Conservation (phyloP, 2,113 vertebrate genomes). For the Gasterosteus nipponicus region DNA sequence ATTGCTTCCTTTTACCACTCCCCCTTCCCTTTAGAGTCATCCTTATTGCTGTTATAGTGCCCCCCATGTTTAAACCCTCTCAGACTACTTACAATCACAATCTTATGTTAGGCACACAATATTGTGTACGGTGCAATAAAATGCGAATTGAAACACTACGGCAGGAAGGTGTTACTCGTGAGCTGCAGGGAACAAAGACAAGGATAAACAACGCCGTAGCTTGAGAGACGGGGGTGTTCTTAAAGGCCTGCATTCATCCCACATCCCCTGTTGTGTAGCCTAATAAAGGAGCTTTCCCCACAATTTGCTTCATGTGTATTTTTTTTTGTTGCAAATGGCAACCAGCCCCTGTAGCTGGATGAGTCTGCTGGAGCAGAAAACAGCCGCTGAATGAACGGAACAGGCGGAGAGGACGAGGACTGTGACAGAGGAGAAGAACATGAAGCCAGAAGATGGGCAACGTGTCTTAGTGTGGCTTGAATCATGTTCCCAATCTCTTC, state of each 20-base stretch:
- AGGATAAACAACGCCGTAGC: slow-evolving; percentile 40
- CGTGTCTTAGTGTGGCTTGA: neutral
- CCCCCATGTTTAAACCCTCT: slow-evolving; percentile 51
- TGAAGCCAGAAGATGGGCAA: neutral
- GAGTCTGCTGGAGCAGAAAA: slow-evolving; percentile 60
- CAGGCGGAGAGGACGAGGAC: slow-evolving; percentile 37
- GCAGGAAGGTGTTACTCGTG: slow-evolving; percentile 49
- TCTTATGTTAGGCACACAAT: slow-evolving; percentile 20
- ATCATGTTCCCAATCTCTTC: neutral
- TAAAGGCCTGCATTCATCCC: slow-evolving; percentile 37
- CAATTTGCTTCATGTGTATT: slow-evolving; percentile 63
- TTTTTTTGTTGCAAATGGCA: slow-evolving; percentile 55
- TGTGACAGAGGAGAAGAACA: neutral
- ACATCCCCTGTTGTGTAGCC: slow-evolving; percentile 25
- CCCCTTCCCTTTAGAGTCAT: neutral
- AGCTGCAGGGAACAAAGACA: slow-evolving; percentile 38
- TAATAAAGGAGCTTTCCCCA: slow-evolving; percentile 56
- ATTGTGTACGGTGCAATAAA: slow-evolving; percentile 67
- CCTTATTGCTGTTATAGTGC: neutral
- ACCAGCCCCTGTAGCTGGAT: slow-evolving; percentile 54
- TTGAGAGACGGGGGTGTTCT: slow-evolving; percentile 6
- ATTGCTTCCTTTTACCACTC: neutral
- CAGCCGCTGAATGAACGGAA: slow-evolving; percentile 34
- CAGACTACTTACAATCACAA: slow-evolving; percentile 47
- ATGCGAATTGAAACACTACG: slow-evolving; percentile 55